These are phyloP conservation scores for Chironomus tentans DNA, from an alignment of 2,888 invertebrate species.

Conservation along the genomic window DNA sequence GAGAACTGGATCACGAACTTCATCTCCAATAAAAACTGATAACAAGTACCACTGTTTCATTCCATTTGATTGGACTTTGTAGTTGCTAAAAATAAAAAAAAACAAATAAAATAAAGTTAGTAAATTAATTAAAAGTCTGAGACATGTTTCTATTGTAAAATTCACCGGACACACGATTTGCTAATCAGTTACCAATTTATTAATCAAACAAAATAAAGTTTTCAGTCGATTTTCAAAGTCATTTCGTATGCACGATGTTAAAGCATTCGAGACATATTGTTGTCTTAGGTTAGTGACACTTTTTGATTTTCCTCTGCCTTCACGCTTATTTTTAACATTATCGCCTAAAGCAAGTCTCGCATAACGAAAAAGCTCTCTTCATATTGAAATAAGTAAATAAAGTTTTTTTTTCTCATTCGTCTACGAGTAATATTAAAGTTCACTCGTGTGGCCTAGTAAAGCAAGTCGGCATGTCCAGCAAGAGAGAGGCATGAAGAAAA, in stretches of 20 bases:
- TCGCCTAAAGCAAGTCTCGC: neutral
- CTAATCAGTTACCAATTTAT: neutral
- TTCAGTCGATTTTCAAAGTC: neutral
- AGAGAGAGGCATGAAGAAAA: neutral
- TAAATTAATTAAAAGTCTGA: too few species aligned
- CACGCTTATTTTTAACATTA: neutral
- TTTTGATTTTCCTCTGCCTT: neutral
- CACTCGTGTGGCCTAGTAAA: neutral
- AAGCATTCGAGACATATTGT: neutral
- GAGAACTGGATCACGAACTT: slow-evolving; percentile 67
- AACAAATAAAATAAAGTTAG: slow-evolving; percentile 25
- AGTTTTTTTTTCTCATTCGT: too few species aligned
- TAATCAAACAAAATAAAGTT: neutral
- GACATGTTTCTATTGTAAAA: too few species aligned
- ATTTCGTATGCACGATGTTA: neutral
- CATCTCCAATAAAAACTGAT: slow-evolving; percentile 78
- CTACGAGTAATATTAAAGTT: too few species aligned
- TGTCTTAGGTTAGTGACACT: slow-evolving; percentile 18
- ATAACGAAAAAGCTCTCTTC: neutral
- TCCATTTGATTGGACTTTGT: slow-evolving; percentile 63
- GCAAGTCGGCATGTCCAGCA: neutral
- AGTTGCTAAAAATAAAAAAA: slow-evolving; percentile 57
- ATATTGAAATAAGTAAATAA: neutral
- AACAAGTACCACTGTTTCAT: slow-evolving; percentile 74
- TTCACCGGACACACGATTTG: neutral